A percentile compares a stretch with the other conserved stretches of the same genome.
These are phyloP conservation scores for Eupithecia exiguata DNA, from an alignment of 2,888 invertebrate species.

Conservation along the genomic window DNA sequence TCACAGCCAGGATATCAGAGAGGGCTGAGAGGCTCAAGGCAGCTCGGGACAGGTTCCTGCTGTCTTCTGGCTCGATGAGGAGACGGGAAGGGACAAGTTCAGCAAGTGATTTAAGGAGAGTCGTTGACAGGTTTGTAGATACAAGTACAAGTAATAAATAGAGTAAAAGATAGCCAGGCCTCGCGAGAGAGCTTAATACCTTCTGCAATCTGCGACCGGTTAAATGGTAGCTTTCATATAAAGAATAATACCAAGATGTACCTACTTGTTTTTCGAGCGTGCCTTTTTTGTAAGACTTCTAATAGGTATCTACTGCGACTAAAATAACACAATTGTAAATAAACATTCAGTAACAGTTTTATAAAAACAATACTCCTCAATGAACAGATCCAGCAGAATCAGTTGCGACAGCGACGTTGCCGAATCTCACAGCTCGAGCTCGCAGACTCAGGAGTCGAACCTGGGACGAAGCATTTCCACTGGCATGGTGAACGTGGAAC, in stretches of 20 bases:
- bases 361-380: neutral
- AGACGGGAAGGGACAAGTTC: conserved; percentile 76
- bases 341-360: neutral
- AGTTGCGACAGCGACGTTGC: conserved; percentile 86
- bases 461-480: conserved; percentile 90
- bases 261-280: neutral
- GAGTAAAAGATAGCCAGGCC: neutral
- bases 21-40: conserved; percentile 85
- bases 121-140: conserved; percentile 68
- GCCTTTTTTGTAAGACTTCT: neutral
- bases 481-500: conserved; percentile 89
- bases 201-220: neutral
- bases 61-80: conserved; percentile 75
- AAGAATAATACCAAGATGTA: too few species aligned
- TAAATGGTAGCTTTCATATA: neutral
- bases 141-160: neutral
- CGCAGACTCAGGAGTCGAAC: conserved; percentile 64
- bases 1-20: conserved; percentile 69
- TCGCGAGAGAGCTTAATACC: neutral
- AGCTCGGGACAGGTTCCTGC: conserved; percentile 89
- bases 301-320: neutral
- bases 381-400: conserved; percentile 82
- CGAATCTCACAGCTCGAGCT: conserved; percentile 60
- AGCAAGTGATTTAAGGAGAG: conserved; percentile 73
- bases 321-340: neutral